Evolutionary conservation across 2,888 invertebrate genomes (phyloP), one percentile per base, ranked within the genome.

Genomic region (Synanthedon vespiformis): DNA sequence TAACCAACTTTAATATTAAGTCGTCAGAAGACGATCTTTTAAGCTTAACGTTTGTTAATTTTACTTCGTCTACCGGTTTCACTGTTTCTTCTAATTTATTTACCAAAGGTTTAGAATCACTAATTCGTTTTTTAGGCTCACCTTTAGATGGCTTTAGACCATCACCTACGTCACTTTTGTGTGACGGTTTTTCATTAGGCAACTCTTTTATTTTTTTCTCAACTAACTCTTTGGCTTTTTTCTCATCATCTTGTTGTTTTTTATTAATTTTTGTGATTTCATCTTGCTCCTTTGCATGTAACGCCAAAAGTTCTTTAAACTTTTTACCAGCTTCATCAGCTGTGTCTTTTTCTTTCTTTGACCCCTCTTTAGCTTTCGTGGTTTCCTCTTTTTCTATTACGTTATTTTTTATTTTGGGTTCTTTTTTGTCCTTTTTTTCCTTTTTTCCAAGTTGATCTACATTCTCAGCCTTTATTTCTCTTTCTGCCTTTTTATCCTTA

Each of bases 1-100:
- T 63, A 1, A 75, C 64, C 56, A 74, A 59, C 40, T 57, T 50
- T 57, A 71, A 59, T 53, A 75, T 67, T 4, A 66, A 44, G 49
- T 73, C 63, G 40, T 72, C 68, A 14, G 54, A n/a, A 2, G 72
- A 70, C 3, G 58, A 40, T 27, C 55, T 59, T 48, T 40, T 54
- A 4, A 69, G n/a, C 56, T 66, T 70, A 14, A 16, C 14, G 71
- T 56, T 54, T 69, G 52, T 54, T 58, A 40, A 51, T 34, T 51
- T 60, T 16, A 60, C 55, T 48, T 57, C 51, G 51, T 60, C 12
- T 40, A 40, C 60, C 34, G 47, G 48, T 51, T 53, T 55, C 49
- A 48, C 12, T 54, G 53, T 54, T 11, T 51, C 16, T 52, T 55
- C 49, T 51, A 34, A 10, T 34, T 34, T 34, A 34, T 34, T 34